These are phyloP conservation scores for Eunapius fragilis DNA, from an alignment of 37 sponge, comb jelly and placozoan genomes.

Conservation along the genomic window DNA sequence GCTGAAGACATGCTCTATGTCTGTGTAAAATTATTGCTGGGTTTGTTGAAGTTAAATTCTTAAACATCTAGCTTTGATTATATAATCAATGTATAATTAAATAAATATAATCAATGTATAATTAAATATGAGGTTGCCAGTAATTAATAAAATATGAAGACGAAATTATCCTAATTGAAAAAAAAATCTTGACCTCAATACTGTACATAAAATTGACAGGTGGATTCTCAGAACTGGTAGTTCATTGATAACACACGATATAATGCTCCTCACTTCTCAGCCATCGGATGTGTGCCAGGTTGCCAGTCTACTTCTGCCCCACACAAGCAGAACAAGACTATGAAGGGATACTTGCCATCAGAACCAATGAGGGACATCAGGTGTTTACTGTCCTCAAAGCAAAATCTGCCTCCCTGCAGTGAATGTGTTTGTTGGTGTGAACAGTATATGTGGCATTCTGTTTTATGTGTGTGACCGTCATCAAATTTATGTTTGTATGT, in stretches of 20 bases:
- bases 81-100: background rate
- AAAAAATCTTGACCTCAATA: too few species aligned
- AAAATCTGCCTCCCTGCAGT: constrained; percentile 3
- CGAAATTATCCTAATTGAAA: too few species aligned
- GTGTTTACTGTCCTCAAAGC: constrained; percentile 56
- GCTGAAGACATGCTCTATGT: background rate
- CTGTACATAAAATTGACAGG: too few species aligned
- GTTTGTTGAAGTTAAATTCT: too few species aligned
- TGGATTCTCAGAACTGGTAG: too few species aligned
- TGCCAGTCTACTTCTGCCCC: constrained; percentile 70
- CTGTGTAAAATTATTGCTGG: too few species aligned
- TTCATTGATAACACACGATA: background rate
- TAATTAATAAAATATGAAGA: too few species aligned
- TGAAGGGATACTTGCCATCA: constrained; percentile 55
- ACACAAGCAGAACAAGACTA: constrained; percentile 16
- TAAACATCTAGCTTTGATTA: background rate
- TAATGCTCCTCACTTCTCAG: constrained; percentile 5
- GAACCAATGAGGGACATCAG: constrained; percentile 59
- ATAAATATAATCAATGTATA: background rate
- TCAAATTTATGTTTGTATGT: background rate
- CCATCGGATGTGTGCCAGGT: constrained; percentile 60
- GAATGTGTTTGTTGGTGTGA: background rate
- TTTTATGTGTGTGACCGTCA: background rate
- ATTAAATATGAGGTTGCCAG: too few species aligned
- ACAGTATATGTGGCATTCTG: background rate